These are phyloP conservation scores for Masnerella sp. DNA, from an alignment of 2,888 invertebrate genomes.

Conservation along the genomic window DNA sequence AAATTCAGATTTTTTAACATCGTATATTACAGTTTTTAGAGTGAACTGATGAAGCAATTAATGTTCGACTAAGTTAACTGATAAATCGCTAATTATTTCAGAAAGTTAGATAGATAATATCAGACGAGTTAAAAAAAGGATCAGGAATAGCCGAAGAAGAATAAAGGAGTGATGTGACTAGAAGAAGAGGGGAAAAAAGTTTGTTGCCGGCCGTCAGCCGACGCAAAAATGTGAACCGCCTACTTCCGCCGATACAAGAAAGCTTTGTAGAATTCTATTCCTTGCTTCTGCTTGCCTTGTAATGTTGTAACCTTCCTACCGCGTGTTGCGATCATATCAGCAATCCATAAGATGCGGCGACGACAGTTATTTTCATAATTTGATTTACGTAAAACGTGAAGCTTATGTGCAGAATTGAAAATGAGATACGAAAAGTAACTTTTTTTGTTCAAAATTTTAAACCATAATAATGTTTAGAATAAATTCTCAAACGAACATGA, in stretches of 20 bases:
- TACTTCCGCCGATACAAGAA: constrained; percentile 72
- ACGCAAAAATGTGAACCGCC: constrained; percentile 70
- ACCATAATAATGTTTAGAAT: no score
- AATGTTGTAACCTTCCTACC: constrained; percentile 41
- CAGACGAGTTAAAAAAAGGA: constrained; percentile 21
- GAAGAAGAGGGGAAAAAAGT: constrained; percentile 61
- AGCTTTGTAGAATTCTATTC: constrained; percentile 57
- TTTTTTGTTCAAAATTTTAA: no score
- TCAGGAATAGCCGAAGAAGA: no score
- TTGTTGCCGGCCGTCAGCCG: constrained; percentile 62
- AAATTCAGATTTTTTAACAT: no score
- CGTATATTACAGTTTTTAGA: no score
- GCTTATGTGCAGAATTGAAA: no score
- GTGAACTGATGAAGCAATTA: constrained; percentile 66
- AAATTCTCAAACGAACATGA: no score
- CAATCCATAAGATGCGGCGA: neutral
- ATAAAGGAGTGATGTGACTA: constrained; percentile 33
- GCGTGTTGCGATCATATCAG: constrained; percentile 13
- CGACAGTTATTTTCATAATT: constrained; percentile 1
- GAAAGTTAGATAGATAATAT: constrained; percentile 10
- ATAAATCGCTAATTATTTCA: constrained; percentile 74
- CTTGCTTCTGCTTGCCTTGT: constrained; percentile 36
- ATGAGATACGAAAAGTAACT: no score
- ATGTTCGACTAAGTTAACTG: constrained; percentile 70
- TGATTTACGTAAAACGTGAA: neutral